Percentiles rank a stretch among this genome's conserved stretches.
Conservation (phyloP, 1,140 invertebrate species). For the Leptopilina clavipes region DNA sequence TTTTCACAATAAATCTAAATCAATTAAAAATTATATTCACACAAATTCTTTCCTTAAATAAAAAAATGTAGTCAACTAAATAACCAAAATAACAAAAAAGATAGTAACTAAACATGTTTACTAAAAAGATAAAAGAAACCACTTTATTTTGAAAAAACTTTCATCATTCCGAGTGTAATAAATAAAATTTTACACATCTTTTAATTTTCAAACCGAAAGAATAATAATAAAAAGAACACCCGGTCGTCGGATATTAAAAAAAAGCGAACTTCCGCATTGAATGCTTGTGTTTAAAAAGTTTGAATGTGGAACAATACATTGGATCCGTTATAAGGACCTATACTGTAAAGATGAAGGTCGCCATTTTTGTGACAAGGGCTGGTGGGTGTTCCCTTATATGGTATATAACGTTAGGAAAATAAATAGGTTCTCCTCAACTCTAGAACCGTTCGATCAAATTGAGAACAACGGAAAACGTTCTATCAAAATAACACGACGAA, state of each 20-base stretch:
- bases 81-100: too few species aligned
- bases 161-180: neutral
- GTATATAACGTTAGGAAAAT: constrained; percentile 65
- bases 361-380: constrained; percentile 55
- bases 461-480: constrained; percentile 51
- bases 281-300: constrained; percentile 5
- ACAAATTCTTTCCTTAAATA: too few species aligned
- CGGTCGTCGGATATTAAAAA: neutral
- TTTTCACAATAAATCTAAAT: too few species aligned
- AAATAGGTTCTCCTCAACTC: constrained; percentile 58
- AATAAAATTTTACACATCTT: neutral
- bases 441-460: constrained; percentile 58
- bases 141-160: neutral
- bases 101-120: too few species aligned
- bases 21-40: too few species aligned
- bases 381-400: constrained; percentile 43
- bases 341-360: constrained; percentile 31
- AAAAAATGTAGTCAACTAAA: too few species aligned
- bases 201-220: neutral
- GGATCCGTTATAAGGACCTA: constrained; percentile 13
- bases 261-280: constrained; percentile 31
- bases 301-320: constrained; percentile 9
- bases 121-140: too few species aligned
- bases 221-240: neutral
- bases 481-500: constrained; percentile 63